Evolutionary conservation across 2,888 invertebrate species (phyloP), one percentile per base, ranked within the genome.

Genomic region (Pseudoips prasinana): DNA sequence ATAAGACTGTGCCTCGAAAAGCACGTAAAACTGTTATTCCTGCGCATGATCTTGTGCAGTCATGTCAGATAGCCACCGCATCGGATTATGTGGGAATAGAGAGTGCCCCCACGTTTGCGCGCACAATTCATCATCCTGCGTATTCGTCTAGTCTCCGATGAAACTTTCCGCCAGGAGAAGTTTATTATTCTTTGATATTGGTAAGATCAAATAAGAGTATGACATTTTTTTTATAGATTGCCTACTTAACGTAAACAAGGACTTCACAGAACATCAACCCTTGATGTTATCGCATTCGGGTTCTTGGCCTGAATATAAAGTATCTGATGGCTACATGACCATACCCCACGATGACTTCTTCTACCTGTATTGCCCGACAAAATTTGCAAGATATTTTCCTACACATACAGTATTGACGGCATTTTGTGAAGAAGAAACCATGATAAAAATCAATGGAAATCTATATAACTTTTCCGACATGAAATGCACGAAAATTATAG

Each of bases 141-240:
- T n/a, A n/a, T n/a, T n/a, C n/a, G n/a, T n/a, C n/a, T n/a, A n/a
- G n/a, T n/a, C n/a, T n/a, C n/a, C n/a, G n/a, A n/a, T n/a, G n/a
- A n/a, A n/a, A n/a, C n/a, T n/a, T n/a, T n/a, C n/a, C n/a, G n/a
- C n/a, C n/a, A n/a, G n/a, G n/a, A n/a, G n/a, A n/a, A n/a, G n/a
- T n/a, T n/a, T n/a, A n/a, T n/a, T n/a, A n/a, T n/a, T n/a, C n/a
- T n/a, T n/a, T n/a, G n/a, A n/a, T n/a, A n/a, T n/a, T n/a, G n/a
- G n/a, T n/a, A n/a, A n/a, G n/a, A n/a, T n/a, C n/a, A n/a, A n/a
- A n/a, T 14, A 14, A 14, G 2, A 14, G 5, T 8, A 9, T 9
- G 9, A 8, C 9, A 5, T 23, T 29, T 46, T 25, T 35, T 36
- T 70, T 66, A 18, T 64, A 82, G 81, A 67, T 33, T 82, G 82